phyloP scores from a whole-genome alignment of 2,113 vertebrate genomes.

The Larimichthys crocea region DNA sequence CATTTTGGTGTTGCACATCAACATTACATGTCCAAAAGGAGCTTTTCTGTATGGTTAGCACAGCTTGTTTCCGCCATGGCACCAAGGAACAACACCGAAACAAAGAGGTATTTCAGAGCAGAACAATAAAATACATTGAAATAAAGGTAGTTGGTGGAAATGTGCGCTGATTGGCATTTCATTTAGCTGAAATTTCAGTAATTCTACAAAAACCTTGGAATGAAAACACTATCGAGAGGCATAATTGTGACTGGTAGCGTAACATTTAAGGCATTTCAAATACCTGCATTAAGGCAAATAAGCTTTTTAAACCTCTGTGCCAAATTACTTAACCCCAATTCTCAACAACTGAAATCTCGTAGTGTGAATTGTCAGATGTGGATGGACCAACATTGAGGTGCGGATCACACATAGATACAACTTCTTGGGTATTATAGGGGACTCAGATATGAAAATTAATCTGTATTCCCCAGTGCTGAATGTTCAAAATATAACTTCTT shows the following conservation, averaged over 20 bases:
- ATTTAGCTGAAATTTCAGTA: background rate
- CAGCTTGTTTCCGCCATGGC: too few species aligned
- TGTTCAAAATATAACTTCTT: slow-evolving; percentile 44
- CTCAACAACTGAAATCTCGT: background rate
- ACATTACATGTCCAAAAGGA: background rate
- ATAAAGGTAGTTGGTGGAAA: background rate
- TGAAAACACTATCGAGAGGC: background rate
- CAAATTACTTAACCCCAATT: background rate
- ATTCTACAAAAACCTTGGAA: background rate
- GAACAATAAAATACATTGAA: background rate
- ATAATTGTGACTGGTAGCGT: background rate
- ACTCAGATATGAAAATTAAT: slow-evolving; percentile 22
- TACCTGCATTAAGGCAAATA: background rate
- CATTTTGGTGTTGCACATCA: background rate
- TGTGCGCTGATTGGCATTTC: background rate
- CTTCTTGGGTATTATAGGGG: background rate
- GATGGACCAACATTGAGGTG: background rate
- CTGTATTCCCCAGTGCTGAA: slow-evolving; percentile 18
- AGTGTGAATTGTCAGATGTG: slow-evolving; percentile 1
- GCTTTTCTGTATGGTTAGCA: too few species aligned
- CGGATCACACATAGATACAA: slow-evolving; percentile 11
- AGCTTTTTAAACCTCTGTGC: background rate
- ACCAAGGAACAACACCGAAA: background rate
- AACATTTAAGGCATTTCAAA: background rate
- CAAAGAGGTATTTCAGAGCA: background rate